phyloP scores from a whole-genome alignment of 1,140 invertebrate species.

The Bombus vancouverensis region DNA sequence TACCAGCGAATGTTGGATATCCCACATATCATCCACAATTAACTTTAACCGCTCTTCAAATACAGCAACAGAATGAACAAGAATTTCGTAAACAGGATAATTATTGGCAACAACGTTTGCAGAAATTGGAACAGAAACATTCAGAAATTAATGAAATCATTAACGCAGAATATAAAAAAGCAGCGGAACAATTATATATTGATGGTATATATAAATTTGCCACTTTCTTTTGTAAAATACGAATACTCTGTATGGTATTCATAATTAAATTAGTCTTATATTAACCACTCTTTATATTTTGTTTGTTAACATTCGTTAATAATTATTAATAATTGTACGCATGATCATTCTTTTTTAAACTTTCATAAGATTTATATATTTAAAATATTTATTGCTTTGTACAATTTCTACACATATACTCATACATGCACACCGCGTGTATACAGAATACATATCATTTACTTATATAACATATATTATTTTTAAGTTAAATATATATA shows the following conservation, averaged over 20 bases:
- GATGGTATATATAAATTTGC: constrained; percentile 11
- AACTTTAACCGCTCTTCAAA: constrained; percentile 76
- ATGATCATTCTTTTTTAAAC: neutral
- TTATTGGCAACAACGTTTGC: constrained; percentile 83
- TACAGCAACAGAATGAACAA: constrained; percentile 75
- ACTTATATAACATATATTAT: no score
- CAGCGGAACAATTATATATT: constrained; percentile 68
- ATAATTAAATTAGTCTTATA: neutral
- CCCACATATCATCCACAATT: constrained; percentile 67
- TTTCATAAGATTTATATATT: neutral
- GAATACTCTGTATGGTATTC: neutral
- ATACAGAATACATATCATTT: neutral
- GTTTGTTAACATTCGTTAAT: neutral
- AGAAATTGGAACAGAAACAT: constrained; percentile 81
- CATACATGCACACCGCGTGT: no score
- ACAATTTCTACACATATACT: neutral
- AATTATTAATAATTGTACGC: neutral
- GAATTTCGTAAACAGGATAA: constrained; percentile 77
- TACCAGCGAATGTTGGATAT: constrained; percentile 6
- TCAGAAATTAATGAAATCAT: constrained; percentile 81
- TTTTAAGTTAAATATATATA: neutral
- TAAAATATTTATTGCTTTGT: no score
- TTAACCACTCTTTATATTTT: neutral
- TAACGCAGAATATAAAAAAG: constrained; percentile 83
- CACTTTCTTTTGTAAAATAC: neutral